These are phyloP conservation scores for Physocephala rufipes DNA, from an alignment of 2,888 invertebrate species.

Conservation along the genomic window DNA sequence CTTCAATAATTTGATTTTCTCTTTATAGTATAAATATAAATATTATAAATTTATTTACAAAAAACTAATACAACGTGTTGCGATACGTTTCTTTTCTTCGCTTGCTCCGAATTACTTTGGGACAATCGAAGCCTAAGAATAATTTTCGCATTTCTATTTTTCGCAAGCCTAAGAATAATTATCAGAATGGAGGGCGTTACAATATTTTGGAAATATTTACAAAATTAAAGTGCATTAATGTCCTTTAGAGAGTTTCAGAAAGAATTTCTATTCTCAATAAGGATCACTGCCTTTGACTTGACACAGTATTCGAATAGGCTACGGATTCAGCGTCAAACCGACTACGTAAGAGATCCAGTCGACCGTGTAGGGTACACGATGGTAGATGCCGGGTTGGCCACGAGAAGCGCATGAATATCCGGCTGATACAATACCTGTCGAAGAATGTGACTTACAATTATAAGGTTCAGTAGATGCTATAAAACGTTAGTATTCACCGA, in stretches of 20 bases:
- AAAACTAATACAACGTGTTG: too few species aligned
- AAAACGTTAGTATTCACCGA: neutral
- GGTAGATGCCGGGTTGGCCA: constrained; percentile 94
- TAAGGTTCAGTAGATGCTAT: neutral
- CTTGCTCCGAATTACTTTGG: too few species aligned
- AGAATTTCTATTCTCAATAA: neutral
- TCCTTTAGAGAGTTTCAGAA: neutral
- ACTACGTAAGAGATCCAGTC: constrained; percentile 85
- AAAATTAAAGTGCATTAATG: constrained; percentile 15
- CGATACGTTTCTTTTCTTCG: too few species aligned
- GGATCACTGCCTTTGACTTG: neutral
- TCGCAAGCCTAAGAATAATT: neutral
- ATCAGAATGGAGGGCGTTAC: neutral
- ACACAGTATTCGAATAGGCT: constrained; percentile 34
- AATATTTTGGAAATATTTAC: constrained; percentile 22
- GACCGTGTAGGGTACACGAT: constrained; percentile 90
- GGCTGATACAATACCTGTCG: constrained; percentile 83
- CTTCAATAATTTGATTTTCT: too few species aligned
- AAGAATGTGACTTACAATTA: neutral
- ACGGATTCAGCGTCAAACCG: constrained; percentile 61
- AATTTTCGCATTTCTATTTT: too few species aligned
- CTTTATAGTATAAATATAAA: too few species aligned
- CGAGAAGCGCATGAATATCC: constrained; percentile 94
- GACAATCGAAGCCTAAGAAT: too few species aligned
- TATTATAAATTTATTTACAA: too few species aligned